A percentile compares a stretch with the other conserved stretches of the same genome.
These are phyloP conservation scores for Cyphomyrmex costatus DNA, from an alignment of 1,140 invertebrate species.

Conservation along the genomic window DNA sequence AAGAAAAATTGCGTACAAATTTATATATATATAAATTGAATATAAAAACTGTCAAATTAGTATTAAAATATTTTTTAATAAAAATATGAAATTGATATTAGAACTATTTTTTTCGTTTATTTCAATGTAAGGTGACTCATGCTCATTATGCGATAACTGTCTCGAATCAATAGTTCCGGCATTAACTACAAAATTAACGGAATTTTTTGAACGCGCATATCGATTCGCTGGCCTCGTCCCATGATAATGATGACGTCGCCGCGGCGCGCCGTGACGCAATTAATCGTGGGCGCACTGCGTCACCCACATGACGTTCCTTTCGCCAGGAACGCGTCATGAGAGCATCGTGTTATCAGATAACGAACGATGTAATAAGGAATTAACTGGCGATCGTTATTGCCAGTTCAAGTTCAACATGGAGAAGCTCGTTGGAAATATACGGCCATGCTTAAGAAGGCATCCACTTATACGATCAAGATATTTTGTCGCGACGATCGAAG, in stretches of 20 bases:
- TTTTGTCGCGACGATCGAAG: background rate
- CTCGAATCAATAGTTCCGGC: background rate
- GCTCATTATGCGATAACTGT: background rate
- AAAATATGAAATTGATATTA: background rate
- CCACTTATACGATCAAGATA: background rate
- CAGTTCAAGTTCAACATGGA: background rate
- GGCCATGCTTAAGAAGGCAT: background rate
- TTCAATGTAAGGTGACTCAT: background rate
- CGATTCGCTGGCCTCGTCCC: slow-evolving; percentile 2
- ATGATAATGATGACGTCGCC: slow-evolving; percentile 32
- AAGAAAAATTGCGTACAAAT: background rate
- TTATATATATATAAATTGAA: background rate
- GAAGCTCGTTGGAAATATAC: slow-evolving; percentile 1
- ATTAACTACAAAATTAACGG: background rate
- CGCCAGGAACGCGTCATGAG: slow-evolving; percentile 41
- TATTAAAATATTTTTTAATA: background rate
- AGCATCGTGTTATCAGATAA: slow-evolving; percentile 15
- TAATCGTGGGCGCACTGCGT: background rate
- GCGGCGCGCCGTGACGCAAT: slow-evolving; percentile 36
- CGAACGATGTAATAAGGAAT: background rate
- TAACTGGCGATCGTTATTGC: slow-evolving; percentile 26
- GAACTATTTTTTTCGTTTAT: background rate
- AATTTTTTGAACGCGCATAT: slow-evolving; percentile 4
- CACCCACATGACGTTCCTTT: background rate
- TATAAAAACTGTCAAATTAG: background rate